Base-by-base conservation (phyloP, 2,113 vertebrate species). In the Lepidothrix coronata region DNA sequence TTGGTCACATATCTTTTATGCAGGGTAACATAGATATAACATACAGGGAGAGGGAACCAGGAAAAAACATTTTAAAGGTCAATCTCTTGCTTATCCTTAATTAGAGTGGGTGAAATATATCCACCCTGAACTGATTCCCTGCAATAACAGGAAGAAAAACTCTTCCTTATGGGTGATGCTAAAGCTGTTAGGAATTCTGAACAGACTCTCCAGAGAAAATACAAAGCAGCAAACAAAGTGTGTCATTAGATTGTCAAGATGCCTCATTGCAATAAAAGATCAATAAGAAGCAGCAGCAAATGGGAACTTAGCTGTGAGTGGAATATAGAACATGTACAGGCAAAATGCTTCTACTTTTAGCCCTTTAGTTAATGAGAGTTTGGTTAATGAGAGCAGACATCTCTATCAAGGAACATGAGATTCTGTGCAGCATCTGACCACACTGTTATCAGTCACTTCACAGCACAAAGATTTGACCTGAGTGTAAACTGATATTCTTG, bases 251-350 rank as follows among this genome's bases (percentile, higher is more conserved):
- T 58, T 96, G 57, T 73, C 35, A 62, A 80, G 73, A 62, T 11
- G 7, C 39, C 73, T 94, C 43, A 17, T 81, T 95, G 77, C 88
- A 79, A 51, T 75, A 65, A 63, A 68, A 84, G 81, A 92, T 96
- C 79, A 88, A 59, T 91, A 93, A 87, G 75, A 61, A 87, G 54
- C 65, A 92, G 48, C 54, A 94, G 57, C 28, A 82, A 95, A 58
- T 51, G 43, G 48, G 31, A 68, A 6, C 33, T 78, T 90, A 22
- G 41, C 51, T 75, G 82, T 96, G 70, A 78, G 72, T 93, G 41
- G 46, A 88, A 78, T 78, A 25, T 31, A 79, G 73, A 91, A 84
- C 9, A 11, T 7, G 10, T 72, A 33, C 15, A 68, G 65, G 54
- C 49, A 82, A 75, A 90, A 87, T 39, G 28, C 20, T 86, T 85